Conservation (phyloP, 2,888 invertebrate species). For the Ariolimax columbianus region DNA sequence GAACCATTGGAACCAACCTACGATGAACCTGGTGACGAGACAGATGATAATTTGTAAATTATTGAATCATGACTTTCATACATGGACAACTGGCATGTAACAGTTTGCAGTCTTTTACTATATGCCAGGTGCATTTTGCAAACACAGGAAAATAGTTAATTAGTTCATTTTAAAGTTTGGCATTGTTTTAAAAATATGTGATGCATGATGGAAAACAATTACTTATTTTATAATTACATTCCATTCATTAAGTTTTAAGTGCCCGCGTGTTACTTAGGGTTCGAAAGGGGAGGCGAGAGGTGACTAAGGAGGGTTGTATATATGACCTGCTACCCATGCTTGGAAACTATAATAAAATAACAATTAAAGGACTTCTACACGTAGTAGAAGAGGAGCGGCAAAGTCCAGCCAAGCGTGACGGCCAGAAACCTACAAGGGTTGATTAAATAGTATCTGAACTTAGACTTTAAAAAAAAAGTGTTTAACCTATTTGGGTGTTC, state of each 20-base stretch:
- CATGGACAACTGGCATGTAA: neutral
- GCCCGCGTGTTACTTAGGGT: too few relatives aligned
- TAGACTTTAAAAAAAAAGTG: too few relatives aligned
- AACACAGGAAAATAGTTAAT: neutral
- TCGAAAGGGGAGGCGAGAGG: too few relatives aligned
- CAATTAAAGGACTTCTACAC: too few relatives aligned
- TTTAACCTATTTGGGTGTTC: too few relatives aligned
- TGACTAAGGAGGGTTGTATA: too few relatives aligned
- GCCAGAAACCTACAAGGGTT: too few relatives aligned
- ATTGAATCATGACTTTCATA: neutral
- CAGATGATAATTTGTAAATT: slow-evolving; percentile 39
- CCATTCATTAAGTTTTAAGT: neutral
- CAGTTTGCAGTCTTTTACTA: neutral
- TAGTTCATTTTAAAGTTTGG: neutral
- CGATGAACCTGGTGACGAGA: slow-evolving; percentile 60
- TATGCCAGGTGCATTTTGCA: slow-evolving; percentile 14
- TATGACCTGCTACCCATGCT: too few relatives aligned
- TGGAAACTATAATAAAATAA: too few relatives aligned
- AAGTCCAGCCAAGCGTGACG: too few relatives aligned
- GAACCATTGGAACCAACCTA: slow-evolving; percentile 79
- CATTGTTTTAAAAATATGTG: neutral
- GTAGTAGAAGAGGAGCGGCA: too few relatives aligned
- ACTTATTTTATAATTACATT: neutral
- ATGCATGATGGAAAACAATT: neutral
- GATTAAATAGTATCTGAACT: too few relatives aligned